Evolutionary conservation across 2,797 vertebrate genomes (phyloP).

Genomic region (Poecilia gillii): DNA sequence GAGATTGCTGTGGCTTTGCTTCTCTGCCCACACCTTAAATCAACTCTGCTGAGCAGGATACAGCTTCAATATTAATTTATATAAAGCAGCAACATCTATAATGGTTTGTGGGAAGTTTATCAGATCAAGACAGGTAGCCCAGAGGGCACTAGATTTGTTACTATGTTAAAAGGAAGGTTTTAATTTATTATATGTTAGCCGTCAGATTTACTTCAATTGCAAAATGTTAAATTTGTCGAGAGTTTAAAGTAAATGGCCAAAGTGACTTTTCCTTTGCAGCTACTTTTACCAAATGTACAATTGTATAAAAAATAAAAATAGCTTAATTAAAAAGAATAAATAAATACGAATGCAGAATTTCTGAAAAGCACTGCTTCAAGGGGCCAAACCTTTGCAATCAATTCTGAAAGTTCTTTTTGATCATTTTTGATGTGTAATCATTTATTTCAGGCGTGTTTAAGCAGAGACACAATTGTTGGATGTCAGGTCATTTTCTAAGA

Average conservation of each 20-base stretch:
- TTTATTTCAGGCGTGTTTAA: neutral
- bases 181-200: neutral
- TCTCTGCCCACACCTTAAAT: conserved; percentile 47
- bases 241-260: neutral
- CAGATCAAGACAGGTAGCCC: neutral
- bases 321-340: neutral
- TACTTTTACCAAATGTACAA: neutral
- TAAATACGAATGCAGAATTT: neutral
- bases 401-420: neutral
- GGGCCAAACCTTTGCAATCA: neutral
- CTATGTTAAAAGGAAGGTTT: neutral
- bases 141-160: neutral
- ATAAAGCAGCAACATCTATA: conserved; percentile 36
- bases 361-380: neutral
- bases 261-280: neutral
- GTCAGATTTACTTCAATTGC: neutral
- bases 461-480: neutral
- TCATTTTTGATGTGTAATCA: neutral
- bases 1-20: conserved; percentile 44
- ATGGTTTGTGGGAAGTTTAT: conserved; percentile 41
- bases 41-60: conserved; percentile 15
- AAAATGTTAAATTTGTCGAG: neutral
- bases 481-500: neutral
- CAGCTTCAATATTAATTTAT: conserved; percentile 16
- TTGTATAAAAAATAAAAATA: neutral